Percentiles rank a stretch among this genome's conserved stretches.
These are phyloP conservation scores for Dicyrtoma fusca DNA, from an alignment of 2,888 invertebrate genomes.

Conservation along the genomic window DNA sequence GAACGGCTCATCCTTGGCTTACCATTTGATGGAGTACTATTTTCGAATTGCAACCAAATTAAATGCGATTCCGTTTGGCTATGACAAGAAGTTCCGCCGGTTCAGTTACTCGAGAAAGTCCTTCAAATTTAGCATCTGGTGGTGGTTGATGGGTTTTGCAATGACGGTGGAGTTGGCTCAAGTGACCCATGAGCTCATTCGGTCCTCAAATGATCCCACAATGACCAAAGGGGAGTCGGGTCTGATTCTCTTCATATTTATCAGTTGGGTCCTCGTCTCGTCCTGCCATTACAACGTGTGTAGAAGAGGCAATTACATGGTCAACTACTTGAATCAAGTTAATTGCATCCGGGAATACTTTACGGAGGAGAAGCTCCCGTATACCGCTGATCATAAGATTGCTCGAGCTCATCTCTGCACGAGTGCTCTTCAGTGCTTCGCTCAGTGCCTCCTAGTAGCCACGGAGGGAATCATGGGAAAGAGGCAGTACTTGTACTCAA, in stretches of 20 bases:
- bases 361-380: background rate
- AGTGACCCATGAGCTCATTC: background rate
- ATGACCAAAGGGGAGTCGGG: background rate
- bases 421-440: background rate
- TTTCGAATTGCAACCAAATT: background rate
- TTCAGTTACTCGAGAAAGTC: background rate
- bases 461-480: background rate
- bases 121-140: background rate
- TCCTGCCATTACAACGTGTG: background rate
- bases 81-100: background rate
- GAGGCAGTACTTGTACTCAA: background rate
- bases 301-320: background rate
- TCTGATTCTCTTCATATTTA: conserved; percentile 4
- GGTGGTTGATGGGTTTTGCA: background rate
- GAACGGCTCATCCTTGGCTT: background rate
- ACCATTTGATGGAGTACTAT: conserved; percentile 7
- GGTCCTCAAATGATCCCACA: background rate
- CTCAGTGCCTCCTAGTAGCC: conserved; percentile 1
- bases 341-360: background rate
- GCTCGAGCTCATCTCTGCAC: background rate
- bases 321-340: conserved; percentile 9
- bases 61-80: conserved; percentile 11
- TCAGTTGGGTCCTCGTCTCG: background rate
- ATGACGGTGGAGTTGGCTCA: background rate
- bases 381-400: background rate